Evolutionary conservation across 2,113 vertebrate genomes (phyloP), one percentile per base, ranked within the genome.

Genomic region (Argyrosomus japonicus): DNA sequence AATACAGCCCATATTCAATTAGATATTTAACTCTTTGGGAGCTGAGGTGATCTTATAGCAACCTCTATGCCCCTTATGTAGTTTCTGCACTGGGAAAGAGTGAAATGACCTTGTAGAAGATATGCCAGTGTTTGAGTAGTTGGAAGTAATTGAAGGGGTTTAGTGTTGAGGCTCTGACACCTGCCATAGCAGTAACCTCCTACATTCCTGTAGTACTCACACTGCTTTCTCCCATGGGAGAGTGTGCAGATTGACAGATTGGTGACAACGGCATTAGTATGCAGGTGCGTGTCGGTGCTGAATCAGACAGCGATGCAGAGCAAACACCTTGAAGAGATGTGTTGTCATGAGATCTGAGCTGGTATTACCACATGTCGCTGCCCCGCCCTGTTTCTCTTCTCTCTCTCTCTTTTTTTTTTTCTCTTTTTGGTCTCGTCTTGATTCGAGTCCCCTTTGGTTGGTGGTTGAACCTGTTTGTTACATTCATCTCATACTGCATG

Each of bases 401-500:
- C 51, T 79, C 36, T 40, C 36, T 77, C 29, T 3, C 77, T 75
- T 36, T 36, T 36, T 7, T 36, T 36, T 7, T 36, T 47, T 64
- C 47, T 48, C 77, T 54, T 88, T 70, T 77, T 68, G 72, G 65
- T 70, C 40, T 87, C n/a, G 47, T 79, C 80, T 79, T 63, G 73
- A 71, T 61, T 87, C 83, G 83, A 85, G 69, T 91, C 75, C 64
- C 80, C 54, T 63, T 78, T 78, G 90, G 87, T 94, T 94, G 92
- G 94, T 94, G 91, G 88, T 45, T 40, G 76, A 95, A 82, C 90
- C 36, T 95, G 93, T 95, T 94, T 94, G 94, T 95, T 94, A 68
- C 93, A 84, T 89, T 93, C 96, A 96, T 96, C 93, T 96, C 96
- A 96, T 96, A 75, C 94, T 93, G 91, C 96, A 96, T 96, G 90